A percentile compares a stretch with the other conserved stretches of the same genome.
Evolutionary conservation across 2,113 vertebrate genomes (phyloP).

Genomic region (Crotalus helleri): DNA sequence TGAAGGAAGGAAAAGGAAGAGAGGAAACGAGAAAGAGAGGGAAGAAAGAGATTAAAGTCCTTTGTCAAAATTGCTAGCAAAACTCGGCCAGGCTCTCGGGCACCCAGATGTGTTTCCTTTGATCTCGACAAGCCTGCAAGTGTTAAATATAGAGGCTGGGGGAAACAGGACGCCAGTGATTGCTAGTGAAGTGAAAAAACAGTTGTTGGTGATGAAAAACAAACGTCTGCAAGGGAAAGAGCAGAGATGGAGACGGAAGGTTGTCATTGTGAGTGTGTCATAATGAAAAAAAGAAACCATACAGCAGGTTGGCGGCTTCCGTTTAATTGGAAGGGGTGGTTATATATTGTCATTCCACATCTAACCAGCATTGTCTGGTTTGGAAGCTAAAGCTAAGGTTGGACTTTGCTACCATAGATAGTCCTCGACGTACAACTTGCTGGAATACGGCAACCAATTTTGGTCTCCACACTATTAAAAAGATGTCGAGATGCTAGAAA

Average conservation of each 20-base stretch:
- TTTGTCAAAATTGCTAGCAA: slow-evolving; percentile 6
- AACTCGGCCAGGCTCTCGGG: slow-evolving; percentile 7
- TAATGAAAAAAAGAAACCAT: not conserved
- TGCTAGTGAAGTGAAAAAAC: slow-evolving; percentile 19
- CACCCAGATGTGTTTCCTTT: slow-evolving; percentile 28
- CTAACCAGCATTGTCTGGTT: not conserved
- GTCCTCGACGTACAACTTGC: not conserved
- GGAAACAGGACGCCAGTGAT: slow-evolving; percentile 20
- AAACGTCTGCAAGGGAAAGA: not conserved
- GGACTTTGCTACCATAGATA: not conserved
- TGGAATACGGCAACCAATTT: too few species aligned
- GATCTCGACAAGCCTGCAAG: slow-evolving; percentile 26
- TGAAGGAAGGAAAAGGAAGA: not conserved
- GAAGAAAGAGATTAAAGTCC: not conserved
- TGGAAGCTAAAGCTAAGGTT: not conserved
- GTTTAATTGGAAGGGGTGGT: not conserved
- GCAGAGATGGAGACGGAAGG: too few species aligned
- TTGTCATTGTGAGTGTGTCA: not conserved
- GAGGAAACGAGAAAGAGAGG: not conserved
- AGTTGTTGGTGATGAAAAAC: not conserved
- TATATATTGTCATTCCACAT: not conserved
- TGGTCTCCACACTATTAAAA: too few species aligned
- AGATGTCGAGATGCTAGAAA: too few species aligned
- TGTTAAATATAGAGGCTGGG: slow-evolving; percentile 42
- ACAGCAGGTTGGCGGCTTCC: not conserved